A percentile compares a stretch with the other conserved stretches of the same genome.
phyloP scores from a whole-genome alignment of 2,888 invertebrate genomes.

The Eupithecia insigniata region DNA sequence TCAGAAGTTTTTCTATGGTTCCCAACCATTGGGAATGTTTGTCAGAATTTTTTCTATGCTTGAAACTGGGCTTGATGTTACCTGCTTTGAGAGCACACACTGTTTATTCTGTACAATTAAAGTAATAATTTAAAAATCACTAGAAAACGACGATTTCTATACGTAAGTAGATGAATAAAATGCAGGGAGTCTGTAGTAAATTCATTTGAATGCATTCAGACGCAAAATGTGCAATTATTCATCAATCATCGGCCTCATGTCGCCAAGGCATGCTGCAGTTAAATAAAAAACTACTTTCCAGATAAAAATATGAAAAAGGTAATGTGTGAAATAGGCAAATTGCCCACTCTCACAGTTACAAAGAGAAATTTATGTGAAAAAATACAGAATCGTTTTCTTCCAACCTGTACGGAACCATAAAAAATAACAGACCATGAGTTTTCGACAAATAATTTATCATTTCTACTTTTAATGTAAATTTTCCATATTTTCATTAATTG shows the following conservation, averaged over 20 bases:
- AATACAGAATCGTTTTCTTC: background rate
- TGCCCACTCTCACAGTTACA: background rate
- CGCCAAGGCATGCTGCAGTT: background rate
- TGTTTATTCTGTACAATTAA: background rate
- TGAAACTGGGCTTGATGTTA: background rate
- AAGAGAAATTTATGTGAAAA: background rate
- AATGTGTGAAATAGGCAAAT: background rate
- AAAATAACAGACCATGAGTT: background rate
- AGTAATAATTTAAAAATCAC: too few species aligned
- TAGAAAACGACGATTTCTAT: too few species aligned
- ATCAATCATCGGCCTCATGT: too few species aligned
- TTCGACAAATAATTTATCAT: background rate
- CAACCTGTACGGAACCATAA: background rate
- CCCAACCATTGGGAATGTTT: too few species aligned
- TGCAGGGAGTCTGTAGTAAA: too few species aligned
- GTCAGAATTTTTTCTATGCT: too few species aligned
- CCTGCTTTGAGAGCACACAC: background rate
- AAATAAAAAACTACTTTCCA: background rate
- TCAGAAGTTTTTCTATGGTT: background rate
- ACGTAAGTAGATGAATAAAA: too few species aligned
- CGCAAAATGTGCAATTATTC: too few species aligned
- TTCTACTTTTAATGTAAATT: background rate
- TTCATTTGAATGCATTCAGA: too few species aligned
- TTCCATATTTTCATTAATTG: background rate
- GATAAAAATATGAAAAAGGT: background rate